Evolutionary conservation across 2,888 invertebrate species (phyloP), one percentile per base, ranked within the genome.

Genomic region (Synergus umbraculus): DNA sequence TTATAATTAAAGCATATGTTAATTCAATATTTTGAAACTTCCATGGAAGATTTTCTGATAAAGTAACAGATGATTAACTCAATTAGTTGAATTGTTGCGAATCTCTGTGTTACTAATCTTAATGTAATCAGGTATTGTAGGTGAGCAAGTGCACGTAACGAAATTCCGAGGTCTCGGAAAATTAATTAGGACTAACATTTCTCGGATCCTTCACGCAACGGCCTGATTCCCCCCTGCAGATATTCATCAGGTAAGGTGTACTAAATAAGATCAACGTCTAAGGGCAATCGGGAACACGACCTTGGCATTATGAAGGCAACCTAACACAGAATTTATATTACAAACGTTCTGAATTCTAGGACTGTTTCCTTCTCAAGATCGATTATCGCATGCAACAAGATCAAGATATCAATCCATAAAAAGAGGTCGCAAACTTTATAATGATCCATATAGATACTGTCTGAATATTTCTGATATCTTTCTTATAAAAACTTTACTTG

Each of bases 301-400:
- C 87, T 86, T 83, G 86, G 82, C 87, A 83, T 87, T 86, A 85
- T 76, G 69, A 77, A 81, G 41, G 49, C 60, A 76, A 77, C 81
- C 63, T 79, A 82, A 82, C 78, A 80, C 66, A 81, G 65, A 83
- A 87, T 84, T 85, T 80, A 83, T 83, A 81, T 81, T 69, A 79
- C 81, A 82, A 79, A 66, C 44, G 54, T 54, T 73, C 73, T 73
- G 15, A n/a, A 73, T 49, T 73, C 73, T 73, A 73, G 73, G 37
- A 73, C 73, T 54, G 37, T 54, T 73, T 73, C 54, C 73, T 73
- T 54, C 37, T n/a, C 29, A 73, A 54, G 54, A 54, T 73, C 73
- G 73, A 73, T 73, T 54, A 69, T 69, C 29, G 46, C 46, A 22
- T 46, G 22, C 67, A 46, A 54, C 15, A n/a, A 69, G 46, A 69